A percentile compares a stretch with the other conserved stretches of the same genome.
These are phyloP conservation scores for Rhyacophila brunnea DNA, from an alignment of 1,140 invertebrate genomes.

Conservation along the genomic window DNA sequence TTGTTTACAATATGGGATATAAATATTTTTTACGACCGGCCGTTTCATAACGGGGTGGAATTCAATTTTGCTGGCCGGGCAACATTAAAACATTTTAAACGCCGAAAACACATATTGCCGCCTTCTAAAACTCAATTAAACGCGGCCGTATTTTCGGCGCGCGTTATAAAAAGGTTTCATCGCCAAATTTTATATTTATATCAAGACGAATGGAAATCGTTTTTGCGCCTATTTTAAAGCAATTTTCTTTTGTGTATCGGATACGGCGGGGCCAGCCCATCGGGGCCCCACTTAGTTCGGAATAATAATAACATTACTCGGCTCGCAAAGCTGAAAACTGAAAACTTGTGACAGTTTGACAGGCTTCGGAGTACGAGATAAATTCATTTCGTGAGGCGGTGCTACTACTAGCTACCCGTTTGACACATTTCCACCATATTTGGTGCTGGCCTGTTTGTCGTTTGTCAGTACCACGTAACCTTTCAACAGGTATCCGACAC, in stretches of 20 bases:
- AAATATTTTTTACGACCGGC: too few relatives aligned
- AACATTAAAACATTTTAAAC: too few relatives aligned
- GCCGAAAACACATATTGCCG: too few relatives aligned
- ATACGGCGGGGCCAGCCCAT: background rate
- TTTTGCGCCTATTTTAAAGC: slow-evolving; percentile 10
- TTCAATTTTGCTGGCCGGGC: too few relatives aligned
- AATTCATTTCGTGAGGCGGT: slow-evolving; percentile 15
- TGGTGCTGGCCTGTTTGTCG: background rate
- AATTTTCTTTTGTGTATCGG: slow-evolving; percentile 3
- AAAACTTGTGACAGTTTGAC: slow-evolving; percentile 32
- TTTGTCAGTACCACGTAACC: too few relatives aligned
- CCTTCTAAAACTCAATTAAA: too few relatives aligned
- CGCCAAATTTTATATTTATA: too few relatives aligned
- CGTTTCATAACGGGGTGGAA: too few relatives aligned
- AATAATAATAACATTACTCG: slow-evolving; percentile 24
- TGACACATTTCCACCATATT: slow-evolving; percentile 4
- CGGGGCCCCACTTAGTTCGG: slow-evolving; percentile 8
- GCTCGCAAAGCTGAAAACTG: slow-evolving; percentile 21
- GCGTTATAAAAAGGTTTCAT: too few relatives aligned
- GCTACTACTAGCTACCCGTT: background rate
- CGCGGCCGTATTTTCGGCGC: too few relatives aligned
- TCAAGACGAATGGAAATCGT: slow-evolving; percentile 3
- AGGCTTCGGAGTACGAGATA: slow-evolving; percentile 28
- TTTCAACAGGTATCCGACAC: background rate
- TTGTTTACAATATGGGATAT: too few relatives aligned